Evolutionary conservation across 2,113 vertebrate genomes (phyloP), one percentile per base, ranked within the genome.

Genomic region (Catharus bicknelli): DNA sequence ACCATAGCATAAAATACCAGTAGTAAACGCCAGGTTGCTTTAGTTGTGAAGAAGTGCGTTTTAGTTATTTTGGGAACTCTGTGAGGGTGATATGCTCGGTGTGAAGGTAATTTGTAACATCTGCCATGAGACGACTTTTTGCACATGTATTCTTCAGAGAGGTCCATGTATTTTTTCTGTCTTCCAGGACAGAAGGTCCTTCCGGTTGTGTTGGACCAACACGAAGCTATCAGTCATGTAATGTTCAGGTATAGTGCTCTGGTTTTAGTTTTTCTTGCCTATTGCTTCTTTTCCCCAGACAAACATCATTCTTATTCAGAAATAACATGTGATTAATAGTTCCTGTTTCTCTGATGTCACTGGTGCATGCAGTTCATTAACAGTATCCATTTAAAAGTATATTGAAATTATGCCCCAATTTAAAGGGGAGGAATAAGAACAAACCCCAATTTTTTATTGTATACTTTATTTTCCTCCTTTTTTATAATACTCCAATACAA

Each of bases 121-220:
- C 45, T 80, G 25, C 29, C 48, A 21, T 22, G 27, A 69, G 34
- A 2, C 36, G 2, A 38, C 19, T 62, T 63, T 58, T 55, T 74
- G 10, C 1, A 1, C 15, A 13, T 51, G 17, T 51, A 5, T 72
- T 82, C 57, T 89, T 70, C 64, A 59, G 45, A 86, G 13, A 29
- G 2, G 25, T 88, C 72, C 23, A 26, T 54, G 25, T 54, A 64
- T 13, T 3, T 74, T 76, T 78, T 85, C 53, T 78, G 13, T 88
- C 79, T 93, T 70, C 38, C 95, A 99, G 99, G 97, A 95, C 97
- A 79, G 99, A 99, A 78, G 98, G 98, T 90, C 97, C 98, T 69
- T 96, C 98, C 87, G 98, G 97, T 98, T 99, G 99, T 73, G 97
- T 98, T 76, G 99, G 99, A 67, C 98, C 99, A 53, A 75, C 96